Conservation (phyloP, 2,797 vertebrate genomes). For the Myotis vivesi region DNA sequence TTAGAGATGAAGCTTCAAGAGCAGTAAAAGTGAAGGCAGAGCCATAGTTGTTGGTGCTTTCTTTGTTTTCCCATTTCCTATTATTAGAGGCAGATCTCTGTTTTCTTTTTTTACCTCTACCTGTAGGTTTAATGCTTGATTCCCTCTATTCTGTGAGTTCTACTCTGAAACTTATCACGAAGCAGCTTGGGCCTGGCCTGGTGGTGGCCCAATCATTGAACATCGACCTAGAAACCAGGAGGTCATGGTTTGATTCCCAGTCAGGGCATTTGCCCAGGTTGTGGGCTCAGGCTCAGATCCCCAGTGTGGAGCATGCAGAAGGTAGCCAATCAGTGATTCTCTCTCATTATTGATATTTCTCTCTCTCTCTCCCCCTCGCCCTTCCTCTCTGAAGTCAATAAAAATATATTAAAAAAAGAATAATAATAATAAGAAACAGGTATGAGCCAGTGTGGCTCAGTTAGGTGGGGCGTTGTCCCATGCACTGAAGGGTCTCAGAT, state of each 20-base stretch:
- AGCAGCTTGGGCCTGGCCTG: not conserved
- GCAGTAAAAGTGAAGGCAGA: constrained; percentile 40
- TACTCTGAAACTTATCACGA: not conserved
- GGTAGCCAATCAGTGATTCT: no score
- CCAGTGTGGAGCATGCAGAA: no score
- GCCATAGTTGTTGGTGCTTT: not conserved
- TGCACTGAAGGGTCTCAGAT: not conserved
- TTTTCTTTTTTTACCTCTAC: not conserved
- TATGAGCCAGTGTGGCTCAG: not conserved
- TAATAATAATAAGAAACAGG: no score
- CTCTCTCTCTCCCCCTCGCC: no score
- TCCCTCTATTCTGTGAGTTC: not conserved
- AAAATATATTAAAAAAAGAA: no score
- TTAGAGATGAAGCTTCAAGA: not conserved
- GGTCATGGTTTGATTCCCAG: no score
- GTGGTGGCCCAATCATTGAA: no score
- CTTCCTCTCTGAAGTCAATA: no score
- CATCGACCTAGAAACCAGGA: no score
- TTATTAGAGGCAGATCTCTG: not conserved
- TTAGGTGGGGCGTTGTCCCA: not conserved
- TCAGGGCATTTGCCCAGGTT: no score
- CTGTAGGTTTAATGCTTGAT: not conserved
- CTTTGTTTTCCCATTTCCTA: not conserved
- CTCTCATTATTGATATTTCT: no score
- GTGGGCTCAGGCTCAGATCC: no score